Evolutionary conservation across 2,113 vertebrate genomes (phyloP).

Genomic region (Shinisaurus crocodilurus): DNA sequence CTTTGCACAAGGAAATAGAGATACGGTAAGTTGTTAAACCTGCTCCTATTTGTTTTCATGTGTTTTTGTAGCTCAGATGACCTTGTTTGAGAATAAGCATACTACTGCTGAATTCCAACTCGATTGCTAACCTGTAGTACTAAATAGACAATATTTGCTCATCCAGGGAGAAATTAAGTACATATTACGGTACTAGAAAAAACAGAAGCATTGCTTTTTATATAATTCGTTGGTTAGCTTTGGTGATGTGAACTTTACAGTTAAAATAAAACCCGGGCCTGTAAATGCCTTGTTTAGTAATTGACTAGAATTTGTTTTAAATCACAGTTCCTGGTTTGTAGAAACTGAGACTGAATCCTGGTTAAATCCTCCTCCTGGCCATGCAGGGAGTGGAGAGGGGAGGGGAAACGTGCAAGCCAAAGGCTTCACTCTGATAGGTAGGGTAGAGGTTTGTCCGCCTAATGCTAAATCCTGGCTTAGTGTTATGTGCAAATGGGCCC

Average conservation of each 20-base stretch:
- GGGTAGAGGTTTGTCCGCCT: neutral
- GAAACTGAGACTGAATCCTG: too few species aligned
- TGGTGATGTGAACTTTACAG: neutral
- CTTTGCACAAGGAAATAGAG: conserved; percentile 24
- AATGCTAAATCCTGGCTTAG: neutral
- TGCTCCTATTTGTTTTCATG: conserved; percentile 56
- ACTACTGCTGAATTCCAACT: conserved; percentile 50
- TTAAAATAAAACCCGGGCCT: neutral
- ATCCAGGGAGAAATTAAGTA: conserved; percentile 53
- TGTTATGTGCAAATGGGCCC: neutral
- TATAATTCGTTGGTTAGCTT: neutral
- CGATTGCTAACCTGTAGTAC: conserved; percentile 52
- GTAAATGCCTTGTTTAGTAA: too few species aligned
- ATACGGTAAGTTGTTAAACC: conserved; percentile 37
- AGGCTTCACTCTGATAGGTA: neutral
- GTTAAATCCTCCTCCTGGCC: neutral
- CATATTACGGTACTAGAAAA: neutral
- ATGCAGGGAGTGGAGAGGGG: too few species aligned
- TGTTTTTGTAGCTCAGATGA: conserved; percentile 47
- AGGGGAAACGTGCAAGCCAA: too few species aligned
- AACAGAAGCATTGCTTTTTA: neutral
- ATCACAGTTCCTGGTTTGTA: too few species aligned
- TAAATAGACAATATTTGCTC: conserved; percentile 62
- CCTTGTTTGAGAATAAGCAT: conserved; percentile 59
- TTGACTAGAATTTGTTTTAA: too few species aligned